Evolutionary conservation across 2,888 invertebrate genomes (phyloP), one percentile per base, ranked within the genome.

Genomic region (Yponomeuta plumbellus): DNA sequence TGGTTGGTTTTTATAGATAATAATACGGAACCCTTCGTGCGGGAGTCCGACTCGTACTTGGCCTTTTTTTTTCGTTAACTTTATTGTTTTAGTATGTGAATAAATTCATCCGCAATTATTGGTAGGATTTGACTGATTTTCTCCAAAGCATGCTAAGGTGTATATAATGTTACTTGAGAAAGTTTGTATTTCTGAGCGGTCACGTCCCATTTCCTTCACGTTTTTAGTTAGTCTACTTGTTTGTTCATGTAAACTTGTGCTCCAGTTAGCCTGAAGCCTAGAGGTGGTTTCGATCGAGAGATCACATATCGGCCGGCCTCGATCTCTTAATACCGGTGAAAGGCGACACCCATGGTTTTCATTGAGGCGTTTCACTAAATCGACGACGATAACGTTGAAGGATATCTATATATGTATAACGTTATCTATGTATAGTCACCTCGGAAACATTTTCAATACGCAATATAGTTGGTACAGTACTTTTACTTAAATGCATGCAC

Each of bases 191-290:
- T 34, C 57, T n/a, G n/a, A 57, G n/a, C n/a, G 57, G 17, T 17
- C 20, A n/a, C 57, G n/a, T 11, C n/a, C 21, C 57, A 20, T 57
- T 57, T 57, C 21, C 20, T 21, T 57, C 20, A 57, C 21, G n/a
- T 78, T 79, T 76, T 80, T 87, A 85, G 83, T 84, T 87, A 88
- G 83, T 87, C 88, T 89, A 88, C 76, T 89, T 85, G 73, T 34
- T 3, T 34, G 34, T 72, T 82, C 74, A 72, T 73, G 80, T 82
- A 77, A 76, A 81, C 87, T 84, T 88, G 79, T 88, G 88, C 86
- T 82, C 86, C 83, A 86, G 79, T 88, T 81, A 85, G 84, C 81
- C 61, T 58, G 77, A 69, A 76, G 76, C 75, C 78, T 34, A 5
- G 34, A 34, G 34, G 34, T 34, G 34, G 34, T 34, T 34, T 79